These are phyloP conservation scores for Zaprionus inermis DNA, from an alignment of 1,140 invertebrate genomes.

Conservation along the genomic window DNA sequence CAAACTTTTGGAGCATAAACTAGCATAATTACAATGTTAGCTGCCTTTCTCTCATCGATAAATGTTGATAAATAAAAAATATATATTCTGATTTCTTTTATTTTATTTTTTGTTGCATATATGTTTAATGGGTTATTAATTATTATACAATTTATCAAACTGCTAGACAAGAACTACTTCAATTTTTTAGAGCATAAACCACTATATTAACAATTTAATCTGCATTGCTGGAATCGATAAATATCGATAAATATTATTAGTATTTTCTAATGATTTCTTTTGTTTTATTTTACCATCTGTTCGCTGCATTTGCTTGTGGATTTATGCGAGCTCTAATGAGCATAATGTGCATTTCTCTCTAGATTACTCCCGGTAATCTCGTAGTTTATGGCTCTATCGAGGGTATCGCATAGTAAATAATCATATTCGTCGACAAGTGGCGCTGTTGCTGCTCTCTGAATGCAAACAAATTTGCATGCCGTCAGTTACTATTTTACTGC, in stretches of 20 bases:
- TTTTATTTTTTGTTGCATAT: no score
- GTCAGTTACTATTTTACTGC: slow-evolving; percentile 82
- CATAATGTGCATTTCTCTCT: background rate
- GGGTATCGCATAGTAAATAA: slow-evolving; percentile 31
- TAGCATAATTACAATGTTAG: no score
- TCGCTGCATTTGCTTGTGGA: background rate
- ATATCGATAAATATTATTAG: background rate
- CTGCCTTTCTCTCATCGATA: background rate
- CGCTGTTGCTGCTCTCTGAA: slow-evolving; percentile 54
- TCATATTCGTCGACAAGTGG: slow-evolving; percentile 18
- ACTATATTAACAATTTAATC: no score
- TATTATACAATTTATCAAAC: no score
- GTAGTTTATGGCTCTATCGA: slow-evolving; percentile 1
- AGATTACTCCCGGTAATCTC: background rate
- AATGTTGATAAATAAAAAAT: background rate
- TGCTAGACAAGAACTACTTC: no score
- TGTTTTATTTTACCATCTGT: background rate
- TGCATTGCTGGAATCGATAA: background rate
- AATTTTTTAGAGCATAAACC: no score
- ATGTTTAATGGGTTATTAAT: no score
- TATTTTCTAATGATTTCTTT: background rate
- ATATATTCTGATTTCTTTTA: background rate
- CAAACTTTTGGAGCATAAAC: no score
- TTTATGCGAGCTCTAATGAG: background rate
- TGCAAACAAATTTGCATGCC: slow-evolving; percentile 83